phyloP scores from a whole-genome alignment of 2,797 vertebrate species.

The Fratercula arctica region DNA sequence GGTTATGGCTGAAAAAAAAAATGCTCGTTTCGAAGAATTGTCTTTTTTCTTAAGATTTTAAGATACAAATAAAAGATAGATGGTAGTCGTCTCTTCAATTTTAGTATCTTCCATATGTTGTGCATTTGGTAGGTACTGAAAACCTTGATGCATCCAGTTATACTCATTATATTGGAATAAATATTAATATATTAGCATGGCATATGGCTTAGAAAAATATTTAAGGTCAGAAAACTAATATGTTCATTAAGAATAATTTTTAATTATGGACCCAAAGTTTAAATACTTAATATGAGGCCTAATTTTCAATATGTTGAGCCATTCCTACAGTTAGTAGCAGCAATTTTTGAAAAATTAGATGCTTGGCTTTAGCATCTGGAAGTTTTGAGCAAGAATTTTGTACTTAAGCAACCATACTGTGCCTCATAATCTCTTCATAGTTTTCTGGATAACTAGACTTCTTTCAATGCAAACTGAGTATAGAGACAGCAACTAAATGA shows the following conservation, averaged over 20 bases:
- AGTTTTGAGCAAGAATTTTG: neutral
- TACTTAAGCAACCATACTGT: neutral
- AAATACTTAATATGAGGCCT: neutral
- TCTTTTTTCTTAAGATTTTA: neutral
- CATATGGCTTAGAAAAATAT: neutral
- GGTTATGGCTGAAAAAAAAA: neutral
- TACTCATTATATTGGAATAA: neutral
- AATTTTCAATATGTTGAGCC: neutral
- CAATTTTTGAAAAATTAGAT: neutral
- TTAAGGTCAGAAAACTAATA: neutral
- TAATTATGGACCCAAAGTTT: neutral
- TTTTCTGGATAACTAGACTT: neutral
- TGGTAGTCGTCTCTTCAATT: neutral
- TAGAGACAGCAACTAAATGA: neutral
- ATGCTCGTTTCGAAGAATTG: neutral
- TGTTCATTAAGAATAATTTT: neutral
- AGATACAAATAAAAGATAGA: neutral
- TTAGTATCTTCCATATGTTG: neutral
- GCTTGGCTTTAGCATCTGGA: neutral
- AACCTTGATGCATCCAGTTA: neutral
- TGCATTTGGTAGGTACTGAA: neutral
- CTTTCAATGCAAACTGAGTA: neutral
- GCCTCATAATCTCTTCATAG: neutral
- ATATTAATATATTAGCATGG: neutral
- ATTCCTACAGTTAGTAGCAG: neutral